Evolutionary conservation across 2,113 vertebrate genomes (phyloP).

Genomic region (Pseudolaguvia tuberculata): DNA sequence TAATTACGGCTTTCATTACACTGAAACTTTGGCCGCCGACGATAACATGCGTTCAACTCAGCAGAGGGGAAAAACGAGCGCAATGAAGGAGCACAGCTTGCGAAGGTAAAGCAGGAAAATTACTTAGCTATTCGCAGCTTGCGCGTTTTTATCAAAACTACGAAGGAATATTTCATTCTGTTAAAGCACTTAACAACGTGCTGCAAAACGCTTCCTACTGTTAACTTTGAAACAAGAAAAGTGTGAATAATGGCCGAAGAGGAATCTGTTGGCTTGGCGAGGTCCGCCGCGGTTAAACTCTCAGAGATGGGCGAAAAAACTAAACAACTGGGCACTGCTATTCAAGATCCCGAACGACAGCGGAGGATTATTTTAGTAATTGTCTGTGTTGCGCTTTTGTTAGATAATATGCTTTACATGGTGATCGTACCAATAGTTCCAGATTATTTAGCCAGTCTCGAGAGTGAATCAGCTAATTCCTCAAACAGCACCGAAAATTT

Average conservation of each 20-base stretch:
- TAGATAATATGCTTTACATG: conserved; percentile 99
- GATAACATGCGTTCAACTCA: conserved; percentile 58
- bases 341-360: conserved; percentile 79
- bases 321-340: conserved; percentile 75
- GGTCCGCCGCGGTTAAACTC: conserved; percentile 79
- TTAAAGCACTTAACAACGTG: conserved; percentile 40
- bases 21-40: conserved; percentile 60
- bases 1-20: conserved; percentile 58
- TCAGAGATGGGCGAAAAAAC: conserved; percentile 82
- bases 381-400: conserved; percentile 84
- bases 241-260: conserved; percentile 64
- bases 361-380: conserved; percentile 83
- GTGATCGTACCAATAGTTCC: conserved; percentile 97
- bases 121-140: conserved; percentile 43
- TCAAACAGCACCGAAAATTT: conserved; percentile 75
- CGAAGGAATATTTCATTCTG: conserved; percentile 42
- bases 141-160: conserved; percentile 49
- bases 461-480: conserved; percentile 61
- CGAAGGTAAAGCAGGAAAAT: conserved; percentile 60
- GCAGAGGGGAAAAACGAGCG: conserved; percentile 54
- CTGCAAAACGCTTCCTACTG: conserved; percentile 34
- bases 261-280: conserved; percentile 62
- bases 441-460: conserved; percentile 77
- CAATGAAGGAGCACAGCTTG: conserved; percentile 59
- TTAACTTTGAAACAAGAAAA: conserved; percentile 40